phyloP scores from a whole-genome alignment of 2,888 invertebrate genomes.

The Plemyria rubiginata region DNA sequence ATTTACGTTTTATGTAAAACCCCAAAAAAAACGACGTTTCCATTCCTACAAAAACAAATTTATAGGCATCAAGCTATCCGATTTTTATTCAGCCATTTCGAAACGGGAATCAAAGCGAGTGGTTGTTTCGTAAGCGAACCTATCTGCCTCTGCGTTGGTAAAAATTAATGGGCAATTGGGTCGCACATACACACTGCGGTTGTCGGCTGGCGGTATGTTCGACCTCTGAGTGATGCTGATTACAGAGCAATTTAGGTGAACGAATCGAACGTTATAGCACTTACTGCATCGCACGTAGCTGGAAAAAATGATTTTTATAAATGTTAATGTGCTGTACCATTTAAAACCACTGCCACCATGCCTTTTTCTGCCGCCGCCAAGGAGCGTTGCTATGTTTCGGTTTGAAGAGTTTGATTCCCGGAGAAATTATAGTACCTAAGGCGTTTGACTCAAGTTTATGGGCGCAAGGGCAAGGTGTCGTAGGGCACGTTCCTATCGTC shows the following conservation, averaged over 20 bases:
- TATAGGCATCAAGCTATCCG: constrained; percentile 20
- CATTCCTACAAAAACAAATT: constrained; percentile 19
- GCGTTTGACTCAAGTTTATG: no score
- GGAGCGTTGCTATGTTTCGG: no score
- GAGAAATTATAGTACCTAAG: no score
- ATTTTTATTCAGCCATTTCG: constrained; percentile 40
- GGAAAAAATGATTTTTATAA: constrained; percentile 5
- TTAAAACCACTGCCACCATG: no score
- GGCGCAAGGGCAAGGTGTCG: no score
- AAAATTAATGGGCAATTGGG: constrained; percentile 56
- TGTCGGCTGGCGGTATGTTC: constrained; percentile 30
- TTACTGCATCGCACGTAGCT: constrained; percentile 39
- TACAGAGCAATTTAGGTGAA: constrained; percentile 46
- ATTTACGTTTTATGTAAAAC: constrained; percentile 19
- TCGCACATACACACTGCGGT: constrained; percentile 27
- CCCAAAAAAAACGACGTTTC: constrained; percentile 15
- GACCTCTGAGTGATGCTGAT: constrained; percentile 43
- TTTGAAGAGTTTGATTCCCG: no score
- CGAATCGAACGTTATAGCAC: constrained; percentile 35
- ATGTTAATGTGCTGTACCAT: not conserved
- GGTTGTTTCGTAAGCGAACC: constrained; percentile 53
- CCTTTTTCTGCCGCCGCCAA: no score
- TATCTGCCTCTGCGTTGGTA: constrained; percentile 45
- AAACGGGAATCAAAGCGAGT: constrained; percentile 44
- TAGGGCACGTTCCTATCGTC: no score